Base-by-base conservation (phyloP, 2,888 invertebrate species). In the Sisyra nigra region DNA sequence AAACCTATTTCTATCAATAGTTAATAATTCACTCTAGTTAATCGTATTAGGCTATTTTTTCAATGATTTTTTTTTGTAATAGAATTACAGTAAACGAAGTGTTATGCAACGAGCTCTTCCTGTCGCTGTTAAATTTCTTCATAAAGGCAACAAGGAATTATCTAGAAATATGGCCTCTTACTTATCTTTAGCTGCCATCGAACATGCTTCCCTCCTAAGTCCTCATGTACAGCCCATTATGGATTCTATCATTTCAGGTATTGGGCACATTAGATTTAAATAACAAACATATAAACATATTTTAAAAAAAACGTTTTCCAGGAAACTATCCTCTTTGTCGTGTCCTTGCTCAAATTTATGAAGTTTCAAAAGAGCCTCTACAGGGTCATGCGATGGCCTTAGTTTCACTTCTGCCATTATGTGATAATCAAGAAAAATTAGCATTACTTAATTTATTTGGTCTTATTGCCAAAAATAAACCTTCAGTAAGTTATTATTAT, bases 131-230 rank as follows among this genome's bases (percentile, higher is more conserved):
- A 87, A 88, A 63, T 91, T 91, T 61, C 66, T 94, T 41, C 84
- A 86, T 55, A 87, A 87, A 58, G 86, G 87, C 43, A 93, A 93
- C 62, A 75, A 80, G 48, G 92, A 92, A 61, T 71, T 94, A 48
- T 86, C 86, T 1, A 70, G 88, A 45, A 91, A 89, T 59, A 80
- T 92, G 70, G 87, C 91, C 33, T 83, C 88, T 41, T 94, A 94
- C 61, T 70, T 94, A 41, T 91, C 91, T 0, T 66, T 94, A 50
- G 92, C 92, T 10, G 92, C 92, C 42, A 87, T 89, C 46, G 87
- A 91, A 57, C 88, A 92, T 63, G 84, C 89, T 3, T 77, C 80
- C 48, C 65, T 92, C 48, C 66, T 94, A 33, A 84, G 88, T 51
- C 80, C 84, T 9, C 87, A 92, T 60, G 83, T 91, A 42, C 82